These are phyloP conservation scores for Murina feae DNA, from an alignment of 2,113 vertebrate genomes.

Conservation along the genomic window DNA sequence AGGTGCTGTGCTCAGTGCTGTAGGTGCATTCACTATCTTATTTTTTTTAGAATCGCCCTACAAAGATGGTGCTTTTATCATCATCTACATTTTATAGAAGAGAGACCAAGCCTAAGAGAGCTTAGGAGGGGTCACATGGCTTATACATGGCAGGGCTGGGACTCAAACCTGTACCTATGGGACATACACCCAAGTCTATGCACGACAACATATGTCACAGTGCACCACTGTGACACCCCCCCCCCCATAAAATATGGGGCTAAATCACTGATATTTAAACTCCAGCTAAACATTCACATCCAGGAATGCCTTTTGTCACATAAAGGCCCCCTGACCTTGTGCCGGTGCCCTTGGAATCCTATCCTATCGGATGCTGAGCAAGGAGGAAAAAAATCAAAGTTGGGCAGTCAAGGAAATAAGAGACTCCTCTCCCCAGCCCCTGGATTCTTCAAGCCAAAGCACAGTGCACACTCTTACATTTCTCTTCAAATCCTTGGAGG, in stretches of 20 bases:
- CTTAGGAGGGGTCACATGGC: background rate
- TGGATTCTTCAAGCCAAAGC: background rate
- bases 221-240: background rate
- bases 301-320: background rate
- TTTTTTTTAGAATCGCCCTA: background rate
- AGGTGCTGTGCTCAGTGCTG: background rate
- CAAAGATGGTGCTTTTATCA: background rate
- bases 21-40: background rate
- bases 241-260: background rate
- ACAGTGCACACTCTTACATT: background rate
- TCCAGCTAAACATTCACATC: background rate
- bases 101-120: background rate
- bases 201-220: background rate
- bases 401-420: background rate
- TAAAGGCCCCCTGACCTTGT: background rate
- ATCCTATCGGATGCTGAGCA: background rate
- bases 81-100: background rate
- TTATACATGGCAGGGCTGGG: background rate
- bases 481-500: conserved; percentile 35
- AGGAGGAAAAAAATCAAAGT: background rate
- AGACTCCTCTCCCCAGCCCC: background rate
- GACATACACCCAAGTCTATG: background rate
- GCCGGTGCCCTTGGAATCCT: conserved; percentile 31
- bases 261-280: background rate
- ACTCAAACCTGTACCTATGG: background rate